Evolutionary conservation across 2,797 vertebrate species (phyloP).

Genomic region (Hippoglossus hippoglossus): DNA sequence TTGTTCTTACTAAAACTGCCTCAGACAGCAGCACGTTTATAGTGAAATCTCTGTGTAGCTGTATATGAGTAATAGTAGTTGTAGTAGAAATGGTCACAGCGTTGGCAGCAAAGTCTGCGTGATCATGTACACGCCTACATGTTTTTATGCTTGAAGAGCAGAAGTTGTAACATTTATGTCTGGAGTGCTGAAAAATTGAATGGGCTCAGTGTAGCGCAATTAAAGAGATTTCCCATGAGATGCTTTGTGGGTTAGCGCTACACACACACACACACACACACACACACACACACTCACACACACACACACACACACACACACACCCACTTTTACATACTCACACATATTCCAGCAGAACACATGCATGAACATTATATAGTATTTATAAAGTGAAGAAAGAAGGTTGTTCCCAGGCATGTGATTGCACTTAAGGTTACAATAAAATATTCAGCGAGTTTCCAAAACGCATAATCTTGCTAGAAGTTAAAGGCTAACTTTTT

Average conservation of each 20-base stretch:
- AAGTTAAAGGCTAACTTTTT: slow-evolving; percentile 3
- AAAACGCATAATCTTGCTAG: background rate
- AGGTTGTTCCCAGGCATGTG: slow-evolving; percentile 32
- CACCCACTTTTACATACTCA: background rate
- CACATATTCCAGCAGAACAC: slow-evolving; percentile 27
- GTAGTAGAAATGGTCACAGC: background rate
- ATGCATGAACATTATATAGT: slow-evolving; percentile 54
- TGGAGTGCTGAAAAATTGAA: slow-evolving; percentile 57
- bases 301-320: slow-evolving; percentile 3
- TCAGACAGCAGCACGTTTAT: slow-evolving; percentile 4
- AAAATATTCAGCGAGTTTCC: slow-evolving; percentile 54
- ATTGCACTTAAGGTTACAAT: slow-evolving; percentile 38
- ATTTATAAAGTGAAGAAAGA: slow-evolving; percentile 62
- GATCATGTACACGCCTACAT: slow-evolving; percentile 13
- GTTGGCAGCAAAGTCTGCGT: slow-evolving; percentile 16
- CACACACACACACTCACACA: background rate
- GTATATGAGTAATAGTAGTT: slow-evolving; percentile 4
- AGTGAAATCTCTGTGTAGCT: slow-evolving; percentile 14
- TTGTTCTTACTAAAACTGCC: background rate
- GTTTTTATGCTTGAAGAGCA: slow-evolving; percentile 43
- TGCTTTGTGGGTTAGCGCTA: slow-evolving; percentile 16
- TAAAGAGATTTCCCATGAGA: slow-evolving; percentile 62
- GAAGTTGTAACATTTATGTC: slow-evolving; percentile 59
- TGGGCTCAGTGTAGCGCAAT: slow-evolving; percentile 62
- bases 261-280: slow-evolving; percentile 1